Base-by-base conservation (phyloP, 2,797 vertebrate genomes). In the Sebastes diploproa region DNA sequence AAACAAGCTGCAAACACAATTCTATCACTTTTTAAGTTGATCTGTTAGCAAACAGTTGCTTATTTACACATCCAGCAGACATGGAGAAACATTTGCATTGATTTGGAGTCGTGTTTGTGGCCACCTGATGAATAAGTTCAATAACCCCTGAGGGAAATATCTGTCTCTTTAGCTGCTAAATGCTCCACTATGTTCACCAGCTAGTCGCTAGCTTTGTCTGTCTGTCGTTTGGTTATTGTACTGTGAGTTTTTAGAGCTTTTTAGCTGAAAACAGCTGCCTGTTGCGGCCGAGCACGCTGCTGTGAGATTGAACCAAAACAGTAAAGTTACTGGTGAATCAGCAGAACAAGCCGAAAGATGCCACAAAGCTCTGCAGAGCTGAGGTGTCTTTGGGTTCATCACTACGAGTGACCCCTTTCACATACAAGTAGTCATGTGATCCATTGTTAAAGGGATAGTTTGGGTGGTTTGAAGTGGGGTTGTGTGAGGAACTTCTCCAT, bases 131-230 rank as follows among this genome's bases (percentile, higher is more conserved):
- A 23, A 55, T 10, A 74, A 23, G n/a, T 29, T 20, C 12, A 38
- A 3, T 30, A 30, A 34, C 18, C 54, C 42, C 6, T 4, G 14
- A 23, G 22, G 22, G 25, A 79, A 36, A n/a, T 72, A 14, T 67
- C 12, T 29, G 20, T 4, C 61, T 72, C 32, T 36, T 38, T 13
- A 27, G 55, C 16, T 23, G 54, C n/a, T 75, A 71, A 71, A 72
- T 23, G 42, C 46, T 55, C 23, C 32, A 2, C 32, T 29, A 0
- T 72, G 56, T 30, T 55, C n/a, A n/a, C 25, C 42, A 60, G 27
- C 61, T 66, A 14, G 25, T 23, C 3, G 1, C 14, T 58, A 27
- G 10, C 25, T 58, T 7, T 58, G 52, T 34, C 38, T 46, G 16
- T 50, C 14, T 55, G n/a, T 7, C 0, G 14, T 29, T 50, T 14